Evolutionary conservation across 2,888 invertebrate species (phyloP).

Genomic region (Callinectes sapidus): DNA sequence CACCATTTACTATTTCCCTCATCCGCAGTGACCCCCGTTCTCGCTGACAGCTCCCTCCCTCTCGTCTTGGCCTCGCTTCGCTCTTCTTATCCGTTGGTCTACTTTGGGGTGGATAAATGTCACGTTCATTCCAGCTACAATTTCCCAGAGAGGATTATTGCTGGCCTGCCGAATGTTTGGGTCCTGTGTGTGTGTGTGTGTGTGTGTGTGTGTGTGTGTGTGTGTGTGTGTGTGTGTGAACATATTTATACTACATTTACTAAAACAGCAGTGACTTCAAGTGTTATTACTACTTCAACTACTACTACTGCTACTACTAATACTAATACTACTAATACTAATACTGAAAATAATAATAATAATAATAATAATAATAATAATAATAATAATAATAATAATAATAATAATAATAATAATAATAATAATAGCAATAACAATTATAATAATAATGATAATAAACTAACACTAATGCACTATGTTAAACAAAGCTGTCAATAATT

Average conservation of each 20-base stretch:
- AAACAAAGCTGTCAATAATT: not conserved
- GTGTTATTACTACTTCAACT: not conserved
- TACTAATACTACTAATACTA: not conserved
- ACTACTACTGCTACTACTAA: not conserved
- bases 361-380: not conserved
- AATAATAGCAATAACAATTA: not conserved
- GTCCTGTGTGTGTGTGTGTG: not conserved
- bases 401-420: not conserved
- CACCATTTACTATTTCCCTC: not conserved
- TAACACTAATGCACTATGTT: not conserved
- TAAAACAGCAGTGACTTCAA: no score
- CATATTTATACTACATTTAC: no score
- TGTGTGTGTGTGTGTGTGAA: no score
- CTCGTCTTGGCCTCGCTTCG: not conserved
- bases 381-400: not conserved
- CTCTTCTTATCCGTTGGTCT: not conserved
- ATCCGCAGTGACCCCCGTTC: not conserved
- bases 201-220: not conserved
- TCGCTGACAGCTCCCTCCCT: not conserved
- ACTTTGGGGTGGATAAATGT: not conserved
- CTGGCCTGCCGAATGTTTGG: constrained; percentile 4
- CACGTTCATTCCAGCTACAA: constrained; percentile 14
- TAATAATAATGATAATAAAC: not conserved
- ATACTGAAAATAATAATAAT: not conserved
- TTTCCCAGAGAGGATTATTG: constrained; percentile 23